Evolutionary conservation across 2,797 vertebrate genomes (phyloP), one percentile per base, ranked within the genome.

Genomic region (Australoheros facetus): DNA sequence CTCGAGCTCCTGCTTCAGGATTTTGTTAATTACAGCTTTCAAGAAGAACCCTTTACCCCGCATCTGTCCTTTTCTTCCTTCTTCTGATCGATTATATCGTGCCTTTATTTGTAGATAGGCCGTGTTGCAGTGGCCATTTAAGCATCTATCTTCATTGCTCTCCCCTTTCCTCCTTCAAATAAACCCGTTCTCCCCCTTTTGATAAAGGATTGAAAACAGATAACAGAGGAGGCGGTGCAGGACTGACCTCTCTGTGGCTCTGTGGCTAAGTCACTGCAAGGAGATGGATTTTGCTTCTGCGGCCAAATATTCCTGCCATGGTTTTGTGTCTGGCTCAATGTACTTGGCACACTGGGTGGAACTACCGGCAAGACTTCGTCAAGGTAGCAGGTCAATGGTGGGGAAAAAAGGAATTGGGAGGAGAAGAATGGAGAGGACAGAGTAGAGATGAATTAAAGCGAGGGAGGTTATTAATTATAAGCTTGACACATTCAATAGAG

Each of bases 161-260:
- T 53, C 45, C 12, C 45, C 39, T 42, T 34, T 73, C 58, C 54
- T 69, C 17, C 57, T 70, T 23, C 62, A 42, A 56, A 73, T 54
- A 78, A 87, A 76, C 74, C 64, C 69, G 48, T 75, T 89, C 81
- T 55, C 70, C 55, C 30, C 54, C 34, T 86, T 89, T 86, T 83
- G 87, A 94, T 91, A 87, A 92, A 86, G 83, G 82, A 92, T 91
- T 93, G 91, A 84, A 93, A 93, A 91, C 86, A 88, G 93, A 94
- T 93, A 94, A 92, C 77, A 42, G 81, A 81, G 75, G 84, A 90
- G 84, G 82, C 77, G 83, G 85, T 82, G 78, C 85, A 75, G 83
- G 55, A 69, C 77, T 21, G 48, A 89, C 85, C 88, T 88, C 89
- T 82, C 79, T 19, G 34, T 56, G 34, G 90, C 84, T 87, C 74